Conservation (phyloP, 2,888 invertebrate genomes). For the Laspeyria flexula region DNA sequence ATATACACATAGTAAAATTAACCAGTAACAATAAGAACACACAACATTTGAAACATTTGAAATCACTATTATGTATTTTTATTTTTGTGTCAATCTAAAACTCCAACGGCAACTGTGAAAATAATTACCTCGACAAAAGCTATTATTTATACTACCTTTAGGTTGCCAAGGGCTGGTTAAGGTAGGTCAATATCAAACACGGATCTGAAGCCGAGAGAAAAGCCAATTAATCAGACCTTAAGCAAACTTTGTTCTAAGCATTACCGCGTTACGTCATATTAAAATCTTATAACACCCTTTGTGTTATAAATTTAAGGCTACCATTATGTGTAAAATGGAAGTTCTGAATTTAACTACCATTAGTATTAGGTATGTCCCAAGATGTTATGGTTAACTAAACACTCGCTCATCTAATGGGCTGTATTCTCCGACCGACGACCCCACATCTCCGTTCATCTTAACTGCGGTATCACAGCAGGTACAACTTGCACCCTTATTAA, state of each 20-base stretch:
- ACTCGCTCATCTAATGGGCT: constrained; percentile 17
- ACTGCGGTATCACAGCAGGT: constrained; percentile 20
- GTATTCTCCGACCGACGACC: constrained; percentile 18
- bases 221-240: background rate
- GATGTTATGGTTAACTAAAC: constrained; percentile 25
- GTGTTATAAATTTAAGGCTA: no score
- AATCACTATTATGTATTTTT: no score
- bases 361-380: constrained; percentile 16
- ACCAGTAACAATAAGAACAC: no score
- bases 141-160: background rate
- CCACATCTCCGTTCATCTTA: constrained; percentile 6
- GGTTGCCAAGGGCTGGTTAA: background rate
- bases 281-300: no score
- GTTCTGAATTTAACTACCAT: constrained; percentile 11
- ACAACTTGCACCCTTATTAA: constrained; percentile 18
- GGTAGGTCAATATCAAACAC: background rate
- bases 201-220: background rate
- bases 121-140: background rate
- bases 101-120: no score
- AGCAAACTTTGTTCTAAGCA: background rate
- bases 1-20: no score
- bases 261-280: background rate
- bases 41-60: no score
- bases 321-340: constrained; percentile 13
- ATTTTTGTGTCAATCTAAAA: no score